phyloP scores from a whole-genome alignment of 2,797 vertebrate genomes.

The Harpagifer antarcticus region DNA sequence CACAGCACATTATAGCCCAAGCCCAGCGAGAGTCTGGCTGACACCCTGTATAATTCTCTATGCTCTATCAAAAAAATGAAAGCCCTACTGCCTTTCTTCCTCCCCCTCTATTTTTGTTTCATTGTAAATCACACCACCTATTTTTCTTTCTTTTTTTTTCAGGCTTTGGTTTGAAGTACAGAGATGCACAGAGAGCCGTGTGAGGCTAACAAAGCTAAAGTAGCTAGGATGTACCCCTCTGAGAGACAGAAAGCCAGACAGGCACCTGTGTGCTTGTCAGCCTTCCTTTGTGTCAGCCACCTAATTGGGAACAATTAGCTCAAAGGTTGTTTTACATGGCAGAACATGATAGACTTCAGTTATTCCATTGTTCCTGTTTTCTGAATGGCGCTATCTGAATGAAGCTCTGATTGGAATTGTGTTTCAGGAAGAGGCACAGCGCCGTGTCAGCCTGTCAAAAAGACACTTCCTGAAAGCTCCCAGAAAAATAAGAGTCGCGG shows the following conservation, averaged over 20 bases:
- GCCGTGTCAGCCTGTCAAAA: slow-evolving; percentile 62
- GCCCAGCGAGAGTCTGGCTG: slow-evolving; percentile 56
- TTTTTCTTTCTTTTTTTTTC: not conserved
- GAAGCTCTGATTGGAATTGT: slow-evolving; percentile 74
- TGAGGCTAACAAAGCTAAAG: slow-evolving; percentile 63
- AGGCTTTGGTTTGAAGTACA: slow-evolving; percentile 51
- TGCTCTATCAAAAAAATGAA: slow-evolving; percentile 41
- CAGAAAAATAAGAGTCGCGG: slow-evolving; percentile 44
- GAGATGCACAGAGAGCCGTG: slow-evolving; percentile 19
- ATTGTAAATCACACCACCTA: slow-evolving; percentile 61
- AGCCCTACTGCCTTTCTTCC: slow-evolving; percentile 29
- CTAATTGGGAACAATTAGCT: slow-evolving; percentile 80
- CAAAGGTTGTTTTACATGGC: slow-evolving; percentile 79
- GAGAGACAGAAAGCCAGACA: slow-evolving; percentile 63
- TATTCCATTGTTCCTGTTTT: slow-evolving; percentile 71
- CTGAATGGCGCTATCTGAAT: slow-evolving; percentile 72
- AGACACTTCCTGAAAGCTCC: slow-evolving; percentile 58
- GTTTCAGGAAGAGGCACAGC: slow-evolving; percentile 45
- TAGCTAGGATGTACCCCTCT: slow-evolving; percentile 41
- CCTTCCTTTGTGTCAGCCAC: slow-evolving; percentile 72
- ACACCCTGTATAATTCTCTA: slow-evolving; percentile 69
- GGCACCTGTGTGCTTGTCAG: slow-evolving; percentile 73
- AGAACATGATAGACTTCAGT: slow-evolving; percentile 75
- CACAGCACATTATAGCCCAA: slow-evolving; percentile 42
- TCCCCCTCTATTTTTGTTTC: slow-evolving; percentile 47